Evolutionary conservation across 2,113 vertebrate species (phyloP).

Genomic region (Zosterops lateralis): DNA sequence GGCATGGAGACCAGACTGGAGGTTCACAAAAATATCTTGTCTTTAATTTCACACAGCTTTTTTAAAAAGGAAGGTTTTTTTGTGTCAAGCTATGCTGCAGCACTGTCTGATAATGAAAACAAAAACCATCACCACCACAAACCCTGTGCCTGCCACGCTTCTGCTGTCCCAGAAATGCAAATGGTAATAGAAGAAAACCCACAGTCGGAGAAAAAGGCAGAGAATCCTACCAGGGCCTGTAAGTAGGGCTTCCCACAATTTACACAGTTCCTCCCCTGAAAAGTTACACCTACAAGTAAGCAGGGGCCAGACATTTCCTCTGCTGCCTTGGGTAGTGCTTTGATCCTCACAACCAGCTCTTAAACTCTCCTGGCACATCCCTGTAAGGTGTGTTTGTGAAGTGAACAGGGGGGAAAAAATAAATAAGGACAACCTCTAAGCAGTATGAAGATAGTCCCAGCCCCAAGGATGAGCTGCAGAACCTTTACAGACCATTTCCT

Average conservation of each 20-base stretch:
- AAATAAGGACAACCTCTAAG: background rate
- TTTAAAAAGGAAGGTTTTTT: background rate
- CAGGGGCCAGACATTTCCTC: background rate
- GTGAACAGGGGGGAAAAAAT: background rate
- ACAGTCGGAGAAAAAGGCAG: background rate
- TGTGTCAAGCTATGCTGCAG: constrained; percentile 7
- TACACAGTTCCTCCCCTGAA: background rate
- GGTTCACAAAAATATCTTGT: constrained; percentile 46
- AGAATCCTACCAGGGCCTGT: background rate
- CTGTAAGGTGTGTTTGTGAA: background rate
- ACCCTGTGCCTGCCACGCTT: background rate
- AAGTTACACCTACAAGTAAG: background rate
- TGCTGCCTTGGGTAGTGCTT: background rate
- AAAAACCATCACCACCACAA: background rate
- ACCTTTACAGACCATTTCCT: background rate
- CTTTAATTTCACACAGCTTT: background rate
- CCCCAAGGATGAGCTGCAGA: background rate
- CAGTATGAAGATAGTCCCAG: fast-evolving
- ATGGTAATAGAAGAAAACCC: background rate
- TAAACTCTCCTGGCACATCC: background rate
- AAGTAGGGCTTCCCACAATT: background rate
- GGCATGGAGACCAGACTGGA: constrained; percentile 56
- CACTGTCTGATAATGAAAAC: background rate
- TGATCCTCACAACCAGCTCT: background rate
- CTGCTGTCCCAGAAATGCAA: background rate